These are phyloP conservation scores for Rhopilema esculentum DNA, from an alignment of 30 jellyfish, hydroid and myxozoan genomes.

Conservation along the genomic window DNA sequence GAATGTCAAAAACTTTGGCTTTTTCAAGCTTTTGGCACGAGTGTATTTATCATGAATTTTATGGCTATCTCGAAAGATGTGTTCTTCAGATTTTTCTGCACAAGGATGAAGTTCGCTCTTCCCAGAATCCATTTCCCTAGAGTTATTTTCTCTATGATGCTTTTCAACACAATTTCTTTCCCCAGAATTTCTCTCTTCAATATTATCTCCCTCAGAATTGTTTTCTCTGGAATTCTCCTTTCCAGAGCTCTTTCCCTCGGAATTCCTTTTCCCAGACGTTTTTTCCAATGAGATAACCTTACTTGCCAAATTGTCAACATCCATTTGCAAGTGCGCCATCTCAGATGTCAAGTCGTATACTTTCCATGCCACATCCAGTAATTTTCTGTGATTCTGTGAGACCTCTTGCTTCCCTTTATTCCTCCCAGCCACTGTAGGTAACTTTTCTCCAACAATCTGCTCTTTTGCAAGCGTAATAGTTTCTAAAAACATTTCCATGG, in stretches of 20 bases:
- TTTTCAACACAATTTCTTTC: too few species aligned
- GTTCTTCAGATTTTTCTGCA: too few species aligned
- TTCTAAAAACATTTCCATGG: conserved; percentile 43
- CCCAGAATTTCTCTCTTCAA: too few species aligned
- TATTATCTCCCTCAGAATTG: too few species aligned
- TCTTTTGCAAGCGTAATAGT: conserved; percentile 29
- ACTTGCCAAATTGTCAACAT: conserved; percentile 33
- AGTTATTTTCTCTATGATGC: too few species aligned
- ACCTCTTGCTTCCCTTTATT: not conserved
- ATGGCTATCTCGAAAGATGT: too few species aligned
- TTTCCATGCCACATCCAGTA: conserved; percentile 74
- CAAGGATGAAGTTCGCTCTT: too few species aligned
- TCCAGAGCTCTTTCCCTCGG: not conserved
- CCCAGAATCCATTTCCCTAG: too few species aligned
- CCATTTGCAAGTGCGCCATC: conserved; percentile 50
- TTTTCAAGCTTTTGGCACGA: not conserved
- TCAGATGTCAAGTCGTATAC: conserved; percentile 67
- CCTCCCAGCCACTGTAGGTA: not conserved
- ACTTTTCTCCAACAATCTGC: not conserved
- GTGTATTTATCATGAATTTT: too few species aligned
- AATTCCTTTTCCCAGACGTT: not conserved
- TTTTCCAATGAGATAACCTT: conserved; percentile 26
- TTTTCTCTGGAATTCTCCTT: too few species aligned
- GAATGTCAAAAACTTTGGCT: not conserved
- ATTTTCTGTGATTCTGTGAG: conserved; percentile 28